Percentiles rank a stretch among this genome's conserved stretches.
Conservation (phyloP, 2,113 vertebrate species). For the Misgurnus anguillicaudatus region DNA sequence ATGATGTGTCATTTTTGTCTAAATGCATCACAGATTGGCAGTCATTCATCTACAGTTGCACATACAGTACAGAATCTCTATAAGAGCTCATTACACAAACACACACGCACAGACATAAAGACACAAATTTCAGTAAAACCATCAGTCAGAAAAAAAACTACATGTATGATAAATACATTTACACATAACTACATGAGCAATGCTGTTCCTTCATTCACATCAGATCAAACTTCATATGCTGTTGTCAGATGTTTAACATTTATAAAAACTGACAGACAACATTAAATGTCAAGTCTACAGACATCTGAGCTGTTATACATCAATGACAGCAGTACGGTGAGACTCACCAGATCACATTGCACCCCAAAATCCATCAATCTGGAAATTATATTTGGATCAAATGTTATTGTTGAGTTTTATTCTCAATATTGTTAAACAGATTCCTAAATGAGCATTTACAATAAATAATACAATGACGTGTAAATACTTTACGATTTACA, state of each 20-base stretch:
- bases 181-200: background rate
- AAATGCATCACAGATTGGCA: background rate
- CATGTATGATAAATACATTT: background rate
- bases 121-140: background rate
- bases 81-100: slow-evolving; percentile 6
- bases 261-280: background rate
- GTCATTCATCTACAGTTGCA: background rate
- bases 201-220: background rate
- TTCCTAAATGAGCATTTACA: background rate
- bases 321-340: background rate
- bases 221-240: background rate
- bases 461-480: background rate
- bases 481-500: background rate
- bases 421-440: no score
- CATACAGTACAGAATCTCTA: background rate
- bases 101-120: no score
- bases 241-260: background rate
- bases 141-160: background rate
- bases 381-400: background rate
- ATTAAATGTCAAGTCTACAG: background rate
- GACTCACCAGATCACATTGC: background rate
- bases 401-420: background rate
- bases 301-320: background rate
- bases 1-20: background rate
- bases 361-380: background rate